Conservation (phyloP, 2,888 invertebrate species). For the Drosophila lutescens region DNA sequence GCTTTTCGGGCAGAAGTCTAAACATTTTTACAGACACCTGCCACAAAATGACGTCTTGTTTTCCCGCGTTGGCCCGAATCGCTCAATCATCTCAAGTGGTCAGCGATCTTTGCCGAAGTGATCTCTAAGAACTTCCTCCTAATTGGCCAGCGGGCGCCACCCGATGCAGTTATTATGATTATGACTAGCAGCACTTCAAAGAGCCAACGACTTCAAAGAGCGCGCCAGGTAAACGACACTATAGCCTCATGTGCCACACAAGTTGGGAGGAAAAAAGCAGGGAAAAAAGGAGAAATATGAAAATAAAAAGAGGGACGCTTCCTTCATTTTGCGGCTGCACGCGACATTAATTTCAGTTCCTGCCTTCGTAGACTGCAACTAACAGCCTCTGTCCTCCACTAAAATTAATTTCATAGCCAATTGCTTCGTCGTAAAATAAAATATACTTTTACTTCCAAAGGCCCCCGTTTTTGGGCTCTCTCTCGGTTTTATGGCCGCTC, state of each 20-base stretch:
- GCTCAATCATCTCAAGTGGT: constrained; percentile 78
- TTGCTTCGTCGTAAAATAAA: constrained; percentile 73
- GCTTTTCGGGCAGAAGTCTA: constrained; percentile 59
- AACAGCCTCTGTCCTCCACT: constrained; percentile 52
- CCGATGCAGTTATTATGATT: constrained; percentile 59
- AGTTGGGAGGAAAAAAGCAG: constrained; percentile 8
- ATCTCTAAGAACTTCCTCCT: constrained; percentile 32
- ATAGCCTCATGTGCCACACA: constrained; percentile 51
- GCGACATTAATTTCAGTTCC: constrained; percentile 77
- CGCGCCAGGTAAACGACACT: constrained; percentile 34
- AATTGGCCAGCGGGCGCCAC: constrained; percentile 73
- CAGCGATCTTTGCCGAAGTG: constrained; percentile 39
- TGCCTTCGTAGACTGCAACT: constrained; percentile 42
- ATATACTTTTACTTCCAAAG: constrained; percentile 32
- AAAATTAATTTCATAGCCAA: constrained; percentile 77
- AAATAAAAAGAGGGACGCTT: constrained; percentile 10
- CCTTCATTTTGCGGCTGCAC: constrained; percentile 59
- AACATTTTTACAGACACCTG: constrained; percentile 81
- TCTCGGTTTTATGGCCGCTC: constrained; percentile 57
- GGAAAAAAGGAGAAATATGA: not conserved
- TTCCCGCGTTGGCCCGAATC: constrained; percentile 68
- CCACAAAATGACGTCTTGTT: constrained; percentile 76
- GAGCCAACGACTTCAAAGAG: constrained; percentile 32
- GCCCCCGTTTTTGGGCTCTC: constrained; percentile 20
- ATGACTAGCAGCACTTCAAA: constrained; percentile 47